These are phyloP conservation scores for Choloepus didactylus DNA, from an alignment of 2,797 vertebrate genomes.

Conservation along the genomic window DNA sequence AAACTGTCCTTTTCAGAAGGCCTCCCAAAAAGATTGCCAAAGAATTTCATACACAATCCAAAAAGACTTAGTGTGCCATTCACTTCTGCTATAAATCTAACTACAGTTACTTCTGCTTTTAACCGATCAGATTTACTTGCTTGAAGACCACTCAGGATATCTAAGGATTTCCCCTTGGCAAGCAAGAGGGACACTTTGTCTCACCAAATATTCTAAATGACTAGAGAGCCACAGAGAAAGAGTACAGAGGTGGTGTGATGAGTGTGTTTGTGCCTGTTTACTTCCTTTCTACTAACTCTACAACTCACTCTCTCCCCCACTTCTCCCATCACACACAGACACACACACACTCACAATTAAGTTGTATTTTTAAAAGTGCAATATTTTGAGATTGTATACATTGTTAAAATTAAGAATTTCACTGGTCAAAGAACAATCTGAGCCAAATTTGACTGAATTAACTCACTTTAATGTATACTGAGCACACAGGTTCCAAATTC, in stretches of 20 bases:
- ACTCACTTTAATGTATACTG: not conserved
- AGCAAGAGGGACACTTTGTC: slow-evolving; percentile 50
- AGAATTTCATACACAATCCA: slow-evolving; percentile 77
- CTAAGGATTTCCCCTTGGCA: not conserved
- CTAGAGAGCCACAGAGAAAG: not conserved
- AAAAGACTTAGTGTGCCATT: slow-evolving; percentile 78
- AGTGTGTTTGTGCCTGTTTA: not conserved
- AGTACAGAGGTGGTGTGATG: not conserved
- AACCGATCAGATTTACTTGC: slow-evolving; percentile 22
- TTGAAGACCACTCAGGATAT: slow-evolving; percentile 65
- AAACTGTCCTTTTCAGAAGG: slow-evolving; percentile 78
- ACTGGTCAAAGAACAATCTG: not conserved
- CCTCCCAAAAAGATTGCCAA: slow-evolving; percentile 76
- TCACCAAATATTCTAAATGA: slow-evolving; percentile 58
- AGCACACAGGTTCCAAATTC: not conserved
- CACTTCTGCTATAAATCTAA: slow-evolving; percentile 73
- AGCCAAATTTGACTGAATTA: not conserved
- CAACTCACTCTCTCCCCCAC: not conserved
- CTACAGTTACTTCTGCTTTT: not conserved
- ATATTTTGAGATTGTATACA: not conserved
- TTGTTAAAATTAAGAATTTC: slow-evolving; percentile 31
- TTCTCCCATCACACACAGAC: not conserved
- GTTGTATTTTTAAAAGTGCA: not conserved
- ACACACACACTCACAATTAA: not conserved
- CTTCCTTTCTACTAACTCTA: slow-evolving; percentile 11